A percentile compares a stretch with the other conserved stretches of the same genome.
These are phyloP conservation scores for Sweltsa coloradensis DNA, from an alignment of 1,140 invertebrate genomes.

Conservation along the genomic window DNA sequence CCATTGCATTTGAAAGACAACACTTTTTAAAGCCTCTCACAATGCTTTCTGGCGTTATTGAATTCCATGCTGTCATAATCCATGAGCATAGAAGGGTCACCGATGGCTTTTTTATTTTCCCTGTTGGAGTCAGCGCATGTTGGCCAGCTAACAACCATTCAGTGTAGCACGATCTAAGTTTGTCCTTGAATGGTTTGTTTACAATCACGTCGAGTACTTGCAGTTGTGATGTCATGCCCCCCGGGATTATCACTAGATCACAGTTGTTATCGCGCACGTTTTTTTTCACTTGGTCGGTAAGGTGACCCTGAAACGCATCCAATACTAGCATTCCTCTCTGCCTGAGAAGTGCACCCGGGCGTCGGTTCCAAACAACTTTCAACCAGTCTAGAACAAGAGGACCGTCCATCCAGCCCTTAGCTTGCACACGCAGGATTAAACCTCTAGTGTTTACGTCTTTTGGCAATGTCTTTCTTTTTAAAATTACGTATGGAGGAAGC, in stretches of 20 bases:
- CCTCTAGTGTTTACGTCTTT: background rate
- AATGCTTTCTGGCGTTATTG: background rate
- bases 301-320: constrained; percentile 11
- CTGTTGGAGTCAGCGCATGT: constrained; percentile 3
- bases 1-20: background rate
- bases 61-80: background rate
- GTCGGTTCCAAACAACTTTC: constrained; percentile 10
- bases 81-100: background rate
- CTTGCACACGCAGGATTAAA: constrained; percentile 10
- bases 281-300: background rate
- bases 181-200: constrained; percentile 5
- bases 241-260: constrained; percentile 16
- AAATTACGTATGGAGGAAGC: constrained; percentile 12
- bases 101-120: constrained; percentile 4
- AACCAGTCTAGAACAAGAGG: constrained; percentile 11
- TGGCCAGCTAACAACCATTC: constrained; percentile 9
- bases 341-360: constrained; percentile 9
- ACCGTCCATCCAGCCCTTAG: constrained; percentile 12
- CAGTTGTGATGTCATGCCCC: constrained; percentile 18
- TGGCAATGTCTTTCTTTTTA: constrained; percentile 10
- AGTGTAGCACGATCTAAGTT: constrained; percentile 1
- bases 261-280: constrained; percentile 3
- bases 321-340: constrained; percentile 6
- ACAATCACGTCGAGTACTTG: constrained; percentile 16
- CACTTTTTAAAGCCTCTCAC: background rate